These are phyloP conservation scores for Rhynchotus rufescens DNA, from an alignment of 2,797 vertebrate species.

Conservation along the genomic window DNA sequence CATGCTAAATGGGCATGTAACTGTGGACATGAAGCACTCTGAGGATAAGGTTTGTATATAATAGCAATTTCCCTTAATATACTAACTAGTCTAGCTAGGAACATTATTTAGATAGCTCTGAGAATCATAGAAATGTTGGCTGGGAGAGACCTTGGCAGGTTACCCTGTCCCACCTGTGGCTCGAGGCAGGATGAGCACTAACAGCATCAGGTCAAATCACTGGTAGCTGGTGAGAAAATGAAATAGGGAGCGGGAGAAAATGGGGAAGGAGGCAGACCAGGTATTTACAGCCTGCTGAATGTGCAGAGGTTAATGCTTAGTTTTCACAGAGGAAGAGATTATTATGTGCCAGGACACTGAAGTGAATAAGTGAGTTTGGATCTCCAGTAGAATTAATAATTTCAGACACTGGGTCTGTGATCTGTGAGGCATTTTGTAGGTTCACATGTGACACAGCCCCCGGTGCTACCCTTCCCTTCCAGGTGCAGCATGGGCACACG, in stretches of 20 bases:
- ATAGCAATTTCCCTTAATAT: not conserved
- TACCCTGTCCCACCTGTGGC: not conserved
- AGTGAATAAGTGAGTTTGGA: too few relatives aligned
- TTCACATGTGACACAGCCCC: not conserved
- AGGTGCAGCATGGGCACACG: accelerated
- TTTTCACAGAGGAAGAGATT: too few relatives aligned
- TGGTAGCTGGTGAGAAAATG: not conserved
- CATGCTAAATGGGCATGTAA: not conserved
- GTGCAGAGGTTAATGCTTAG: too few relatives aligned
- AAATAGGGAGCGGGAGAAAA: not conserved
- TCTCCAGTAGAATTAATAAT: too few relatives aligned
- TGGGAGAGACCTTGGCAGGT: not conserved
- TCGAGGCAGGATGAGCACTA: not conserved
- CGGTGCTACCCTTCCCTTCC: not conserved
- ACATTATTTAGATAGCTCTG: not conserved
- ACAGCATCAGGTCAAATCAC: not conserved
- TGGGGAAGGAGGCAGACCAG: not conserved
- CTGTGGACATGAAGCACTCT: not conserved
- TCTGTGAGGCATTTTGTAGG: too few relatives aligned
- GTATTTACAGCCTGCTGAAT: too few relatives aligned
- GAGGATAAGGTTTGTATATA: not conserved
- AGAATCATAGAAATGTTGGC: not conserved
- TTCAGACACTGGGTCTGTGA: too few relatives aligned
- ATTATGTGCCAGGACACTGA: too few relatives aligned
- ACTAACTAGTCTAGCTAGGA: not conserved